These are phyloP conservation scores for Brachionus angularis DNA, from an alignment of 1,140 invertebrate genomes.

Conservation along the genomic window DNA sequence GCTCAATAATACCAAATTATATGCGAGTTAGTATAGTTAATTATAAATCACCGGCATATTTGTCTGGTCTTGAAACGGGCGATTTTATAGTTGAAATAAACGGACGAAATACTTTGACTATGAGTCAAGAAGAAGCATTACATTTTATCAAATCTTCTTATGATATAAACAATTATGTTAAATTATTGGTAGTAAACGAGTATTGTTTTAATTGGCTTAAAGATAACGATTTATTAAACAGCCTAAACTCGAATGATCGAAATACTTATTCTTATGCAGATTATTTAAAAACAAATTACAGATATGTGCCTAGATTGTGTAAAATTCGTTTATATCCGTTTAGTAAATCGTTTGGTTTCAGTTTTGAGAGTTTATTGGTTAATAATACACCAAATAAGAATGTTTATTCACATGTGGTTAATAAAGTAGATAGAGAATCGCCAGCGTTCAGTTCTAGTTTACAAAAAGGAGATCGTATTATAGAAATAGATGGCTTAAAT, in stretches of 20 bases:
- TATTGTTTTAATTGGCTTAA: conserved; percentile 39
- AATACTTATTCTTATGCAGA: conserved; percentile 31
- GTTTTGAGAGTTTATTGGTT: conserved; percentile 17
- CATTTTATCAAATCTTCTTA: conserved; percentile 38
- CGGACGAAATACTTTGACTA: conserved; percentile 1
- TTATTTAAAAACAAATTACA: conserved; percentile 23
- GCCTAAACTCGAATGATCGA: not conserved
- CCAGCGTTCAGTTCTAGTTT: conserved; percentile 84
- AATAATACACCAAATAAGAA: not conserved
- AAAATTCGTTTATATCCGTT: conserved; percentile 9
- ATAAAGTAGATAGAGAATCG: conserved; percentile 86
- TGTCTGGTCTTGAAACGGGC: conserved; percentile 12
- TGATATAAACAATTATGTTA: conserved; percentile 29
- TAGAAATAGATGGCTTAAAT: conserved; percentile 65
- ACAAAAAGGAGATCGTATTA: conserved; percentile 80
- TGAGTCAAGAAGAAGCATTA: conserved; percentile 28
- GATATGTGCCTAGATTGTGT: conserved; percentile 25
- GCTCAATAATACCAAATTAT: conserved; percentile 25
- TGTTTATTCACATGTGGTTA: conserved; percentile 65
- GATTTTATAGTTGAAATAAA: conserved; percentile 39
- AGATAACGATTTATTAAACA: conserved; percentile 3
- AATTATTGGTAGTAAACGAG: conserved; percentile 15
- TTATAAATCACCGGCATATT: conserved; percentile 38
- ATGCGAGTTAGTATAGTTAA: conserved; percentile 34
- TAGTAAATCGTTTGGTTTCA: conserved; percentile 30